Evolutionary conservation across 2,113 vertebrate genomes (phyloP), one percentile per base, ranked within the genome.

Genomic region (Corythornis vintsioides): DNA sequence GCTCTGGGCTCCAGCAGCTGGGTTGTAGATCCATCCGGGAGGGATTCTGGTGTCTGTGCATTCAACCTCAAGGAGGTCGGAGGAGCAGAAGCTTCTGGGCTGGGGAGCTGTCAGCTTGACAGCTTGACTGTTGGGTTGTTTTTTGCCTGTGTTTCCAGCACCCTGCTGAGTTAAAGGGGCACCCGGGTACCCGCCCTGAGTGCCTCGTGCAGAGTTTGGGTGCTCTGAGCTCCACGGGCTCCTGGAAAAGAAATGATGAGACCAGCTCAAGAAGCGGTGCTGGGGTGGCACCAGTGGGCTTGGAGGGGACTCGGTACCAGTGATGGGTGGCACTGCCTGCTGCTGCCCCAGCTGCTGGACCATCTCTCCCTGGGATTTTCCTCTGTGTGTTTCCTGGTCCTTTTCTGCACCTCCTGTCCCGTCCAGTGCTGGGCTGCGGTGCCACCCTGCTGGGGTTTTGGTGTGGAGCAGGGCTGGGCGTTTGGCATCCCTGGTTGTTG

Each of bases 401-500:
- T 35, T 35, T 48, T 11, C 47, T 18, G 26, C 73, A 11, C 47
- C 53, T 72, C 29, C 75, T 1, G 0, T 16, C 45, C 35, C 20
- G 52, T 20, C 24, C 0, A 1, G 26, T 38, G 38, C 38, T 38
- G 13, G 1, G 2, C 26, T 1, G 1, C 4, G 15, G 35, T 43
- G 24, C 43, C 13, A 1, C 31, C 6, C 35, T 45, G 42, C 38
- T 26, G 64, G 7, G 15, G 6, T 55, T 22, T 38, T 14, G 48
- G 28, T 3, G 3, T 19, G 55, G 29, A 48, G 21, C 2, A 45
- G 26, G 19, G 16, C 31, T 66, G 1, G 1, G 42, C 4, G 0
- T 18, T 29, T 14, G 2, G 59, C n/a, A 63, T 17, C 25, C 40
- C 59, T 0, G 0, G 4, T 28, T 57, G 61, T 5, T 3, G 0